phyloP scores from a whole-genome alignment of 37 sponge, comb jelly and placozoan genomes.

The Corticium candelabrum region DNA sequence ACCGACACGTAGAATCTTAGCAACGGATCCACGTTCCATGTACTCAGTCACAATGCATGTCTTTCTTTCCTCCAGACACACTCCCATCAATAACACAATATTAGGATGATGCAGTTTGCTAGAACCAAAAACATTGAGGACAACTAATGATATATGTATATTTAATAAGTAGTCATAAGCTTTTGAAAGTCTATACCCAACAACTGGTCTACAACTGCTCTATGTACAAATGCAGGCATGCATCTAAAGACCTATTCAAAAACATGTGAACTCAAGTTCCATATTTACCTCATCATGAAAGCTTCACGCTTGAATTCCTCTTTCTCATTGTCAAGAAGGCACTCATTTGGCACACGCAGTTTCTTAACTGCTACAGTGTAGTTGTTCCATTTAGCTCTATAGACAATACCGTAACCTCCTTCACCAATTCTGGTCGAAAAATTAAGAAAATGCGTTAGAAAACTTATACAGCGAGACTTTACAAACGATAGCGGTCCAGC shows the following conservation, averaged over 20 bases:
- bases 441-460: constrained; percentile 1
- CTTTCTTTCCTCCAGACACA: constrained; percentile 13
- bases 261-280: no score
- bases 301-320: constrained; percentile 24
- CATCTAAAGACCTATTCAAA: no score
- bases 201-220: no score
- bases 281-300: constrained; percentile 17
- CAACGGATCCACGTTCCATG: constrained; percentile 16
- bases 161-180: no score
- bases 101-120: constrained; percentile 26
- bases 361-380: constrained; percentile 14
- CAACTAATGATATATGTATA: no score
- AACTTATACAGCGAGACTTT: no score
- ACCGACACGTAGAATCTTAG: neutral
- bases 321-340: constrained; percentile 10
- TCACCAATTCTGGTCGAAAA: constrained; percentile 9
- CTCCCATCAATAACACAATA: constrained; percentile 23
- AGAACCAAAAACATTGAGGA: neutral
- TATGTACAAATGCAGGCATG: no score
- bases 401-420: constrained; percentile 20
- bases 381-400: constrained; percentile 12
- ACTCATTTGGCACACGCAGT: constrained; percentile 1
- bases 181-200: no score
- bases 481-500: no score
- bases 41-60: constrained; percentile 21